Evolutionary conservation across 2,113 vertebrate genomes (phyloP), one percentile per base, ranked within the genome.

Genomic region (Ptychochromis oligacanthus): DNA sequence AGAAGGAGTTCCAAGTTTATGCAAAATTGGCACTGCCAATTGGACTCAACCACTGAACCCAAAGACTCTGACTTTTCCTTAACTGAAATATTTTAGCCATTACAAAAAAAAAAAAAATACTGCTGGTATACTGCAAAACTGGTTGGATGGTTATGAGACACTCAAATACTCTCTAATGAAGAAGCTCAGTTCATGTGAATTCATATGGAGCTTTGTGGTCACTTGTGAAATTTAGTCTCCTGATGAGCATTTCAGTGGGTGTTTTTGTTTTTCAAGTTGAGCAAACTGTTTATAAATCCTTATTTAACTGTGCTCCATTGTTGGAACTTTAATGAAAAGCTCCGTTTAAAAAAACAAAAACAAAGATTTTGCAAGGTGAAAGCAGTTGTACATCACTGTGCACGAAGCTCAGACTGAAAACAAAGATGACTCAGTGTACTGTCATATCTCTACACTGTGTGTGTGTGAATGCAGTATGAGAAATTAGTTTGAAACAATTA

Each of bases 31-130:
- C 75, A 55, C n/a, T 40, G 20, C n/a, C 40, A 54, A 65, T 57
- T 2, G 13, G 26, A n/a, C 18, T 84, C 24, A 26, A n/a, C 59
- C 55, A 2, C 55, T 28, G 58, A 62, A 77, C 14, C 13, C 22
- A 57, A 65, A 4, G 59, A 52, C n/a, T 28, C 20, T 4, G 14
- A 61, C 34, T 85, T 20, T 40, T 26, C 18, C 12, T 59, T 64
- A 24, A 36, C 7, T 57, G 20, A 75, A 60, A 82, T 62, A 76
- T 77, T 76, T 55, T 34, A 46, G 26, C 22, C 54, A 8, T 54
- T 24, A 26, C 43, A 28, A 52, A 52, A 70, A 70, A 1, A 49
- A 5, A n/a, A n/a, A 61, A 82, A 26, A 79, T 7, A 15, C 26
- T n/a, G 43, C 38, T 9, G 59, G 75, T 11, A 77, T 28, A 28